These are phyloP conservation scores for Sphaerodactylus townsendi DNA, from an alignment of 2,113 vertebrate species.

Conservation along the genomic window DNA sequence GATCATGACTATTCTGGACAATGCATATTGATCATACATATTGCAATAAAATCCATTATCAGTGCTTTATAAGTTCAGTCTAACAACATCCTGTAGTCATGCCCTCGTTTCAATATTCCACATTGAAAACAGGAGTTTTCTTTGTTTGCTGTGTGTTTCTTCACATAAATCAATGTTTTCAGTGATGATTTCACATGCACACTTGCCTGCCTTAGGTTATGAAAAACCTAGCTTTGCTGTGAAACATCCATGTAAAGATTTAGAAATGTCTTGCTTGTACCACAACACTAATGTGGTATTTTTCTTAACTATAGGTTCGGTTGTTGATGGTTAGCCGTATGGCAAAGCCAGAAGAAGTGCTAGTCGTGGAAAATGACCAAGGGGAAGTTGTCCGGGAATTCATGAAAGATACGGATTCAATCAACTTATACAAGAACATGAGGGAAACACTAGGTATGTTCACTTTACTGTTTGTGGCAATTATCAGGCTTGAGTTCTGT, in stretches of 20 bases:
- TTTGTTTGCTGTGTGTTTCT: not conserved
- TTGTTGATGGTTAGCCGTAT: conserved; percentile 98
- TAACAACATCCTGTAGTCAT: not conserved
- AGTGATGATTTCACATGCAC: too few relatives aligned
- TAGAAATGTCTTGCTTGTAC: too few relatives aligned
- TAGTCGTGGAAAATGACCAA: conserved; percentile 98
- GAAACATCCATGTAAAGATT: too few relatives aligned
- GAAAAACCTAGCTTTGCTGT: too few relatives aligned
- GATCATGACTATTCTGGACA: not conserved
- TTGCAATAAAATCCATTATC: not conserved
- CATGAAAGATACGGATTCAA: conserved; percentile 99
- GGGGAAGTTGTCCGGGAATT: conserved; percentile 98
- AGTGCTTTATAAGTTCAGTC: not conserved
- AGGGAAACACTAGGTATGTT: conserved; percentile 94
- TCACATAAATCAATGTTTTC: too few relatives aligned
- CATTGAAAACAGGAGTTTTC: too few relatives aligned
- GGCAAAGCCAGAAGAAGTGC: conserved; percentile 97
- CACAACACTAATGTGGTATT: not conserved
- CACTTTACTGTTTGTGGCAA: not conserved
- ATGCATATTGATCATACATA: not conserved
- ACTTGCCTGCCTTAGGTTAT: too few relatives aligned
- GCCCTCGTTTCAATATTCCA: not conserved
- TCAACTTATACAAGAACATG: conserved; percentile 99
- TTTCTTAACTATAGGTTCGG: conserved; percentile 81
- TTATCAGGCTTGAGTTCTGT: not conserved